phyloP scores from a whole-genome alignment of 2,113 vertebrate species.

The Riparia riparia region DNA sequence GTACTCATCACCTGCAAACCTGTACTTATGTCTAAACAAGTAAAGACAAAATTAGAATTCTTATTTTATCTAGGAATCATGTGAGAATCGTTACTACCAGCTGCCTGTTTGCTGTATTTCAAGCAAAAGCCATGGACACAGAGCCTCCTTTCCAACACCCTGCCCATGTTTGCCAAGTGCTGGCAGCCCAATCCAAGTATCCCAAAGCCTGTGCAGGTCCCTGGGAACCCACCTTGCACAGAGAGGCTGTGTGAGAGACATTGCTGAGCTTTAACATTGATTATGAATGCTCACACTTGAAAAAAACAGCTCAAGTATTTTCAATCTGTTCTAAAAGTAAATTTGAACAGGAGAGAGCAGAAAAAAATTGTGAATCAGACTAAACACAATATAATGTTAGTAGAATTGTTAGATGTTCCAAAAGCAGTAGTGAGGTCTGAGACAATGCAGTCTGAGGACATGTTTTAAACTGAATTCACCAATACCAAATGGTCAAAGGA shows the following conservation, averaged over 20 bases:
- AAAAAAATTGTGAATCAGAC: not conserved
- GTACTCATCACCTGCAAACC: constrained; percentile 6
- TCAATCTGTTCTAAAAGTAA: not conserved
- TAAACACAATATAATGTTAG: not conserved
- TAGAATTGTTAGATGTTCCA: not conserved
- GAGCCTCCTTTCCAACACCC: not conserved
- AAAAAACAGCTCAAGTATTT: not conserved
- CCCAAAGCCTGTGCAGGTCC: not conserved
- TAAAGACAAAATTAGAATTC: constrained; percentile 8
- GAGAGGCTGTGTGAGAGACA: not conserved
- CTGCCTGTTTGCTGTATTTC: not conserved
- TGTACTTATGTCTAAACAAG: not conserved
- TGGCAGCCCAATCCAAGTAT: not conserved
- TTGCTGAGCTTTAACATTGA: not conserved
- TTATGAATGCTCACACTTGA: not conserved
- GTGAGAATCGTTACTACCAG: not conserved
- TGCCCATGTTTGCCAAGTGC: not conserved
- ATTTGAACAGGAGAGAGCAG: not conserved
- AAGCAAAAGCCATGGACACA: not conserved
- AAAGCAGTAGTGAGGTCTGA: not conserved
- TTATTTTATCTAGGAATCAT: not conserved
- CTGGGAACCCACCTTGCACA: not conserved
- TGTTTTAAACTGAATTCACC: not conserved
- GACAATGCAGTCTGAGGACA: not conserved
- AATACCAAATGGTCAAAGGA: not conserved